phyloP scores from a whole-genome alignment of 2,113 vertebrate genomes.

The Cnemophilus loriae region DNA sequence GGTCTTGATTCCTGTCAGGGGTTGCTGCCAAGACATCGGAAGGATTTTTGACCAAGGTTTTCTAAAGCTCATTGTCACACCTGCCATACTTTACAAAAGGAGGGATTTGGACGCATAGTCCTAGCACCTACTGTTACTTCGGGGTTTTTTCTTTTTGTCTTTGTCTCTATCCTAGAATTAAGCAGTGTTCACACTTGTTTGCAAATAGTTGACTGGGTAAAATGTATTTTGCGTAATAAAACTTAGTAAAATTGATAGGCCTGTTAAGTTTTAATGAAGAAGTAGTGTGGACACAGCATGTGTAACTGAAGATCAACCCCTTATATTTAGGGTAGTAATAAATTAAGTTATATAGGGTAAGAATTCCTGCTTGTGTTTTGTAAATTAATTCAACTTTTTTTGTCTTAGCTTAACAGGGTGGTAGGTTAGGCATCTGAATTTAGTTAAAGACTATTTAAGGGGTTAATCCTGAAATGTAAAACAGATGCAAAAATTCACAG shows the following conservation, averaged over 20 bases:
- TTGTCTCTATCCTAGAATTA: constrained; percentile 59
- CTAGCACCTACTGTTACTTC: constrained; percentile 69
- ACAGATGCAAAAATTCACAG: constrained; percentile 78
- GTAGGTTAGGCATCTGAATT: constrained; percentile 56
- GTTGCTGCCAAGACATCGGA: constrained; percentile 87
- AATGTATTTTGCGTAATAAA: constrained; percentile 58
- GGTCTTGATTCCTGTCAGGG: constrained; percentile 83
- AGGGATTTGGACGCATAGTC: constrained; percentile 61
- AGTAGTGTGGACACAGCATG: constrained; percentile 79
- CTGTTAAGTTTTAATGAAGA: constrained; percentile 69
- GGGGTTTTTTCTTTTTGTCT: constrained; percentile 41
- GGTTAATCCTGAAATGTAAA: constrained; percentile 76
- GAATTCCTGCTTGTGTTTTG: constrained; percentile 39
- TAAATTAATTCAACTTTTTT: constrained; percentile 41
- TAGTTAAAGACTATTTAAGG: constrained; percentile 67
- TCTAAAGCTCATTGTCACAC: constrained; percentile 97
- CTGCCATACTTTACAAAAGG: constrained; percentile 83
- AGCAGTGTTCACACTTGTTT: constrained; percentile 80
- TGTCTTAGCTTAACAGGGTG: constrained; percentile 28
- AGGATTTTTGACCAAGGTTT: constrained; percentile 99
- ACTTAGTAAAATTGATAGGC: constrained; percentile 57
- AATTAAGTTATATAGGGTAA: constrained; percentile 18
- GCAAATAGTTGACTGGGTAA: constrained; percentile 70
- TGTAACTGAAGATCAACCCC: constrained; percentile 79
- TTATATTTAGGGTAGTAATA: constrained; percentile 61